phyloP scores from a whole-genome alignment of 2,888 invertebrate genomes.

The Eledona agricola region DNA sequence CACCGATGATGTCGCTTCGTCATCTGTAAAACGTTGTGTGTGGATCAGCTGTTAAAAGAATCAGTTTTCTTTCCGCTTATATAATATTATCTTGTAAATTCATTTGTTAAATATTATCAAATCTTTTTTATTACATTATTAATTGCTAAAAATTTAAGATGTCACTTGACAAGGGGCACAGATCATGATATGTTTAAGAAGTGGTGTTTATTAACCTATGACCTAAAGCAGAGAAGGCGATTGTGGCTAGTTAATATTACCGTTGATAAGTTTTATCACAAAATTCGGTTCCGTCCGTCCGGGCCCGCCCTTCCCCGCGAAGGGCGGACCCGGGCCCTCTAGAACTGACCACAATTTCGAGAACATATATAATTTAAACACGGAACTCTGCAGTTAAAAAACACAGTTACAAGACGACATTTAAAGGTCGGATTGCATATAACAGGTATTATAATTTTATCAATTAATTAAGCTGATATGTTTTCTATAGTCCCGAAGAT shows the following conservation, averaged over 20 bases:
- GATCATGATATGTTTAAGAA: constrained; percentile 82
- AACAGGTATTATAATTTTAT: constrained; percentile 64
- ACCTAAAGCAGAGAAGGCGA: constrained; percentile 67
- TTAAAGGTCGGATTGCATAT: constrained; percentile 64
- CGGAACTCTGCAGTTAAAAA: constrained; percentile 59
- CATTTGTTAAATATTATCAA: constrained; percentile 64
- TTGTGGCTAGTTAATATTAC: constrained; percentile 63
- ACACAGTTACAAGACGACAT: constrained; percentile 64
- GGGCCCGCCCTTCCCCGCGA: constrained; percentile 31
- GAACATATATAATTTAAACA: constrained; percentile 53
- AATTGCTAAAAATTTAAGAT: constrained; percentile 65
- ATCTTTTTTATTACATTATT: constrained; percentile 61
- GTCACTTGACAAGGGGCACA: constrained; percentile 78
- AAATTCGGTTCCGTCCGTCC: constrained; percentile 50
- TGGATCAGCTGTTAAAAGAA: constrained; percentile 44
- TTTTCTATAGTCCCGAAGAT: constrained; percentile 74
- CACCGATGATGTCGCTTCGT: constrained; percentile 36
- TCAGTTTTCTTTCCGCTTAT: constrained; percentile 47
- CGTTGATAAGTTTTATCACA: constrained; percentile 62
- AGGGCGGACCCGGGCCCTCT: constrained; percentile 13
- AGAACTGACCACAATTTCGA: constrained; percentile 51
- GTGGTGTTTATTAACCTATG: constrained; percentile 72
- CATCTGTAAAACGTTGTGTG: constrained; percentile 45
- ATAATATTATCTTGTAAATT: constrained; percentile 60
- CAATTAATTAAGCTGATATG: constrained; percentile 76